Evolutionary conservation across 2,797 vertebrate genomes (phyloP), one percentile per base, ranked within the genome.

Genomic region (Enteromius trimaculatus): DNA sequence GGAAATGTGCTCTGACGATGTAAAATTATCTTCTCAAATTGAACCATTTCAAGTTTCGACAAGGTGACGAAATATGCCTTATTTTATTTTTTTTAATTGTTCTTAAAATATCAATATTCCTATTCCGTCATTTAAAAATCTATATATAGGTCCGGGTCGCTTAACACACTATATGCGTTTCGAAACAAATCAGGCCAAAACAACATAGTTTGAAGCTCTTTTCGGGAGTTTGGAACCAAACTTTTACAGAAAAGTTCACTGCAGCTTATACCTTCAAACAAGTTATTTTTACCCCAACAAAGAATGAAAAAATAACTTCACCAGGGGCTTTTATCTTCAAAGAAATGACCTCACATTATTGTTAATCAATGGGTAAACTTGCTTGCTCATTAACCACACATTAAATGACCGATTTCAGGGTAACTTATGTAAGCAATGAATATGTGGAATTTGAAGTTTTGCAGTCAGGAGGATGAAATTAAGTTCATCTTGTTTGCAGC

Each of bases 341-440:
- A 14, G 47, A 31, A 47, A 77, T 81, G 31, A 66, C 68, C 77
- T 84, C 58, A 71, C 60, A 53, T 83, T 80, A 86, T 34, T 70
- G 21, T 31, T 8, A 11, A 34, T 29, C 10, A 80, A 26, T 76
- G 53, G 77, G 66, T 82, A 72, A 75, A 44, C 3, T 49, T 79
- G 82, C 80, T 55, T 84, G 65, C 29, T 81, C 51, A 85, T 88
- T 83, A 86, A 83, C 80, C 60, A 79, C 42, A 70, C 70, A 65
- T 49, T 72, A 37, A 51, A 47, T 76, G 60, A 85, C 47, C 51
- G 31, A n/a, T 64, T 82, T 58, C 76, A 79, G 13, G 74, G 7
- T 77, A 77, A 62, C 60, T 26, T 37, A 29, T 62, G 42, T 53
- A 53, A 3, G 21, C 10, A 58, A 23, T 39, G 21, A 23, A 3